phyloP scores from a whole-genome alignment of 1,140 invertebrate genomes.

The Chironomus tepperi region DNA sequence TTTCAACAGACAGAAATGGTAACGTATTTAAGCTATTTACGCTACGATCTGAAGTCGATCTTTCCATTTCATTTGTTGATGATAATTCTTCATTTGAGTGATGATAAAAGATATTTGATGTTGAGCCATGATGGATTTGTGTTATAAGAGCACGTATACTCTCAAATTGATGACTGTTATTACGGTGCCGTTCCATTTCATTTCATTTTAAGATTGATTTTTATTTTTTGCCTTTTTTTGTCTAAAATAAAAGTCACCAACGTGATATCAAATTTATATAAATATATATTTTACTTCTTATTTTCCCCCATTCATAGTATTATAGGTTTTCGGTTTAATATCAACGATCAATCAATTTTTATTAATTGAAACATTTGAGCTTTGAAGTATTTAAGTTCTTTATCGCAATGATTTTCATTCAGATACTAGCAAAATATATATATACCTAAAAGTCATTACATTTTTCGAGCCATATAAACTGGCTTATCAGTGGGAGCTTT shows the following conservation, averaged over 20 bases:
- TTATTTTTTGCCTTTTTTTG: background rate
- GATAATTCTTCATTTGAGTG: background rate
- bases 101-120: background rate
- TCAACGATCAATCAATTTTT: too few species aligned
- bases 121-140: background rate
- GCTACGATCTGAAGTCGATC: background rate
- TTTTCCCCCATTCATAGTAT: background rate
- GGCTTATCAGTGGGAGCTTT: too few species aligned
- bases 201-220: background rate
- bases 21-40: background rate
- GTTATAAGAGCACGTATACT: background rate
- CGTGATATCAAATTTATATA: background rate
- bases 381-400: too few species aligned
- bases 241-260: background rate
- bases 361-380: too few species aligned
- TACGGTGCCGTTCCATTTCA: background rate
- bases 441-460: too few species aligned
- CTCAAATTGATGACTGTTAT: background rate
- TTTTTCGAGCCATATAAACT: too few species aligned
- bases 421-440: too few species aligned
- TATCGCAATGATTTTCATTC: too few species aligned
- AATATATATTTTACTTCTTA: too few species aligned
- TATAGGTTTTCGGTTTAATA: too few species aligned
- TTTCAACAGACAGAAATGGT: background rate
- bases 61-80: background rate